phyloP scores from a whole-genome alignment of 2,113 vertebrate genomes.

The Anoura caudifer region DNA sequence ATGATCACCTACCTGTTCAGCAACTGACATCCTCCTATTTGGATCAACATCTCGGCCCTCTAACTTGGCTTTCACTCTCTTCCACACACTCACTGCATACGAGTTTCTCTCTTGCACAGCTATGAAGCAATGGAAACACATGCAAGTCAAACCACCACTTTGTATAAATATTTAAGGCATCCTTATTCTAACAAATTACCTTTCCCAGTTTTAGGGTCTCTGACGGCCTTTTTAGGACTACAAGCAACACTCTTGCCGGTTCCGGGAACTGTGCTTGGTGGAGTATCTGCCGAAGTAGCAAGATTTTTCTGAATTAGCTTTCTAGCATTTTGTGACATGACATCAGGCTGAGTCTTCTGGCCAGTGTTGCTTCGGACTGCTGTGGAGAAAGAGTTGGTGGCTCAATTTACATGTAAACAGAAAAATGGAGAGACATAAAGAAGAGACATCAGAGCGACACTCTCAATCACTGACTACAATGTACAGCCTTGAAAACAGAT shows the following conservation, averaged over 20 bases:
- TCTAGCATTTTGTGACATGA: slow-evolving; percentile 97
- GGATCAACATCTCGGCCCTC: slow-evolving; percentile 97
- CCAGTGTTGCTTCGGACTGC: slow-evolving; percentile 93
- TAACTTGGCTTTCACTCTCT: slow-evolving; percentile 98
- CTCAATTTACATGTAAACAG: slow-evolving; percentile 16
- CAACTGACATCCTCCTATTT: slow-evolving; percentile 97
- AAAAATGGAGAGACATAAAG: not conserved
- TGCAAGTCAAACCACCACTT: not conserved
- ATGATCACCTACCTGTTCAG: slow-evolving; percentile 96
- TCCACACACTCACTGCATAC: slow-evolving; percentile 99
- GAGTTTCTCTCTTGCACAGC: slow-evolving; percentile 99
- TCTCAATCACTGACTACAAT: not conserved
- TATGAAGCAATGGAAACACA: slow-evolving; percentile 66
- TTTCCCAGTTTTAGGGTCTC: slow-evolving; percentile 99
- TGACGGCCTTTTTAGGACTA: slow-evolving; percentile 96
- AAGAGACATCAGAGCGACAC: not conserved
- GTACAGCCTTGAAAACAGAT: not conserved
- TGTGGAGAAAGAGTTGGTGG: slow-evolving; percentile 66
- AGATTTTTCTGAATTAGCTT: slow-evolving; percentile 93
- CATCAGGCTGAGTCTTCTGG: slow-evolving; percentile 95
- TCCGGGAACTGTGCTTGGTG: slow-evolving; percentile 88
- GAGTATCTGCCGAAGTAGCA: slow-evolving; percentile 95
- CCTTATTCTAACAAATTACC: slow-evolving; percentile 80
- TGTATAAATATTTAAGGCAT: not conserved
- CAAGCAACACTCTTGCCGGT: slow-evolving; percentile 91